These are phyloP conservation scores for Cetonia aurata DNA, from an alignment of 2,888 invertebrate species.

Conservation along the genomic window DNA sequence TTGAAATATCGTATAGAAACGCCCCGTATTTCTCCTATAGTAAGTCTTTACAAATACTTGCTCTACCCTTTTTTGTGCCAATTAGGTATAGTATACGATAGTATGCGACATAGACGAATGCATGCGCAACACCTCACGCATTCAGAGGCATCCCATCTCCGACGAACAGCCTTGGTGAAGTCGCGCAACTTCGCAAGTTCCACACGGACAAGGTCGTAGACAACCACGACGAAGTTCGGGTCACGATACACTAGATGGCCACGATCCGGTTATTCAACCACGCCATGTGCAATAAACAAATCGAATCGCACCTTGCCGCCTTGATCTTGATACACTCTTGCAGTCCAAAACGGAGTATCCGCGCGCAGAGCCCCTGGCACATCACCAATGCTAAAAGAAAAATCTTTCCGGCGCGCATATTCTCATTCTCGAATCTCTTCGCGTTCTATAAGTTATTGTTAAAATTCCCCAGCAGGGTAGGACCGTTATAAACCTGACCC, in stretches of 20 bases:
- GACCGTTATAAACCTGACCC: constrained; percentile 44
- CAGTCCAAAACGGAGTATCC: constrained; percentile 23
- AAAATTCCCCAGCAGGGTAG: constrained; percentile 41
- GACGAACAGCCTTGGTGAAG: constrained; percentile 40
- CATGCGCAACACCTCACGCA: no score
- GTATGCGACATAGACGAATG: no score
- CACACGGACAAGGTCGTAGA: constrained; percentile 51
- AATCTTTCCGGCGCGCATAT: constrained; percentile 24
- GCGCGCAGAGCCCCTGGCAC: constrained; percentile 36
- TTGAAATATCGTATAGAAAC: no score
- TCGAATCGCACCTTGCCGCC: constrained; percentile 47
- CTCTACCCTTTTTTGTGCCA: no score
- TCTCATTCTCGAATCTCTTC: constrained; percentile 26
- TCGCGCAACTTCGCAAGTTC: constrained; percentile 24
- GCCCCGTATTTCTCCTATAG: no score
- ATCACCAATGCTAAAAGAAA: constrained; percentile 43
- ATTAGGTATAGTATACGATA: no score
- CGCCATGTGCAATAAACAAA: constrained; percentile 48
- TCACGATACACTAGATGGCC: constrained; percentile 53
- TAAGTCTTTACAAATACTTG: no score
- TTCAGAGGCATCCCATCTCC: neutral
- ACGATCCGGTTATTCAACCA: constrained; percentile 54
- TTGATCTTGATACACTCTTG: constrained; percentile 49
- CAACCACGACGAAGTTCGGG: constrained; percentile 51
- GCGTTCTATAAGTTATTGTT: constrained; percentile 40